Evolutionary conservation across 2,888 invertebrate species (phyloP).

Genomic region (Troglohyphantes excavatus): DNA sequence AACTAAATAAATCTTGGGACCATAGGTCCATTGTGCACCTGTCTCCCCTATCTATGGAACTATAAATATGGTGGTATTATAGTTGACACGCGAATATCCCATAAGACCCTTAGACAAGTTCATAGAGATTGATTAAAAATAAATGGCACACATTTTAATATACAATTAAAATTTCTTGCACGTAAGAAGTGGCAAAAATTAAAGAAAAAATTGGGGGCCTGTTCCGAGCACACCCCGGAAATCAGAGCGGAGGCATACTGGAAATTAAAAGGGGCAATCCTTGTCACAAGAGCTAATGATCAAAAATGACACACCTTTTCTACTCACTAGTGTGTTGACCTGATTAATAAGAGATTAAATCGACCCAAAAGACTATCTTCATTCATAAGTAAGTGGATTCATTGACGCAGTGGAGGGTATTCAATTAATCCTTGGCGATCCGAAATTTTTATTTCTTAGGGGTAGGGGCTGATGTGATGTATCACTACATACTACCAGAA

Average conservation of each 20-base stretch:
- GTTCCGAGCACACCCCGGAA: slow-evolving; percentile 56
- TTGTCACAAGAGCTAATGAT: background rate
- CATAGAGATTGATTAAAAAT: background rate
- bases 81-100: no score
- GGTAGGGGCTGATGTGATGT: no score
- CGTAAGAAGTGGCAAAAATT: background rate
- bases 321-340: background rate
- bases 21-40: no score
- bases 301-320: slow-evolving; percentile 28
- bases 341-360: background rate
- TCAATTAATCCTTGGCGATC: background rate
- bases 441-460: no score
- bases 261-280: slow-evolving; percentile 31
- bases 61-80: no score
- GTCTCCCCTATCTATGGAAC: no score
- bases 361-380: background rate
- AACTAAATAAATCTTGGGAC: no score
- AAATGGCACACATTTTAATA: background rate
- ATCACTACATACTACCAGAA: no score
- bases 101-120: no score
- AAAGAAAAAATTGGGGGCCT: background rate
- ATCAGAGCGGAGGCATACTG: slow-evolving; percentile 6
- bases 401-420: background rate
- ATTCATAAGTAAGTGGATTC: background rate
- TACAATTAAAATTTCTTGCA: background rate